Evolutionary conservation across 2,113 vertebrate species (phyloP).

Genomic region (Plecturocebus donacophilus): DNA sequence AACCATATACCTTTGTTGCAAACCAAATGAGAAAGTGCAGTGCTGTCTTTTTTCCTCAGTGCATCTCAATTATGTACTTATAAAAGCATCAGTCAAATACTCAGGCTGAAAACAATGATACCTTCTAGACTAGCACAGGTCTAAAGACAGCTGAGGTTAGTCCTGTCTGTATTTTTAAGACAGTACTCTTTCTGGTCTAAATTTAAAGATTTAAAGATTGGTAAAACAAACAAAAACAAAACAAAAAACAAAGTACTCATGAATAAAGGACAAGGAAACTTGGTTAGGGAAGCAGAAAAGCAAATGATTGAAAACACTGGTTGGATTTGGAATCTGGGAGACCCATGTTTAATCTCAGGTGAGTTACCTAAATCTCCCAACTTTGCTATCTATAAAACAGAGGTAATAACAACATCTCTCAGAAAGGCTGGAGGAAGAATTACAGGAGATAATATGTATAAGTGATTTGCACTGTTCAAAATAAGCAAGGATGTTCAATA

Average conservation of each 20-base stretch:
- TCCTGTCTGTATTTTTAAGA: neutral
- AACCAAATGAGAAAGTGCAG: constrained; percentile 81
- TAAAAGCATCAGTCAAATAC: constrained; percentile 65
- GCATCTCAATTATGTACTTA: constrained; percentile 70
- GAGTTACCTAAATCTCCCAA: neutral
- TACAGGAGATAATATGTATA: neutral
- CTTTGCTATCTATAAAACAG: neutral
- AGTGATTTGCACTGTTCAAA: neutral
- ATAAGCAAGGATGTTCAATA: neutral
- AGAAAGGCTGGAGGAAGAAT: neutral
- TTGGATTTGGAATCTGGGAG: neutral
- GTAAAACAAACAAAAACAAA: neutral
- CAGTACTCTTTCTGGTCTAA: neutral
- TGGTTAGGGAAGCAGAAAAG: neutral
- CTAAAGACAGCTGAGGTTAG: neutral
- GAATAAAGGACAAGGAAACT: neutral
- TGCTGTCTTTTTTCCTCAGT: constrained; percentile 36
- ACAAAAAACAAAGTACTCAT: neutral
- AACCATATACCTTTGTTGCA: constrained; percentile 71
- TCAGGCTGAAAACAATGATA: constrained; percentile 58
- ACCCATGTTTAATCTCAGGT: neutral
- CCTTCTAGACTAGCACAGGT: neutral
- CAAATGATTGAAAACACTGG: neutral
- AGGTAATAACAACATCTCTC: neutral
- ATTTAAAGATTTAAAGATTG: neutral